Conservation (phyloP, 92 coral and sea anemone genomes). For the Isaurus tuberculatus region DNA sequence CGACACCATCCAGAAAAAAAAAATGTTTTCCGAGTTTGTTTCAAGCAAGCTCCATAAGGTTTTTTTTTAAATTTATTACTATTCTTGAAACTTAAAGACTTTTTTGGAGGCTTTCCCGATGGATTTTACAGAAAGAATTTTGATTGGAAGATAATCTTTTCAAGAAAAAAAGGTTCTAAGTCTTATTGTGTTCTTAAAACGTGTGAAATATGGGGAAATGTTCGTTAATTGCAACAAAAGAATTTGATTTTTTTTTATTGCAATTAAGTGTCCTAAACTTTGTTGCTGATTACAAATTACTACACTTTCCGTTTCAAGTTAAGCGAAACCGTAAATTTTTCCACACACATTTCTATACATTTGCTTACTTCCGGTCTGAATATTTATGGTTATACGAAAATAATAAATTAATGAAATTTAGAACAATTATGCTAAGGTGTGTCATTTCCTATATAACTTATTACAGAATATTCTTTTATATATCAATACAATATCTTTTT, state of each 20-base stretch:
- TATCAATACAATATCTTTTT: not conserved
- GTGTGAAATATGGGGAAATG: slow-evolving; percentile 50
- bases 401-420: not conserved
- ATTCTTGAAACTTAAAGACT: not conserved
- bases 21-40: not conserved
- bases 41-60: not conserved
- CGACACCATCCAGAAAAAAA: too few relatives aligned
- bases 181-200: slow-evolving; percentile 63
- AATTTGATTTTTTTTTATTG: slow-evolving; percentile 52
- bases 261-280: slow-evolving; percentile 27
- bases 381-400: not conserved
- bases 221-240: slow-evolving; percentile 77
- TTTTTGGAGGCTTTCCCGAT: not conserved
- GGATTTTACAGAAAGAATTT: not conserved
- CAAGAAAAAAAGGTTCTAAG: slow-evolving; percentile 40
- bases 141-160: slow-evolving; percentile 49
- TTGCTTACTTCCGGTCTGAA: not conserved
- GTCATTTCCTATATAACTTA: not conserved
- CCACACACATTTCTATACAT: not conserved
- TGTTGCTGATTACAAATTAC: slow-evolving; percentile 47
- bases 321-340: not conserved
- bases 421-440: not conserved
- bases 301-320: slow-evolving; percentile 1
- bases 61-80: not conserved
- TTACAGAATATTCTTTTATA: not conserved